These are phyloP conservation scores for Vipera ursinii DNA, from an alignment of 2,797 vertebrate species.

Conservation along the genomic window DNA sequence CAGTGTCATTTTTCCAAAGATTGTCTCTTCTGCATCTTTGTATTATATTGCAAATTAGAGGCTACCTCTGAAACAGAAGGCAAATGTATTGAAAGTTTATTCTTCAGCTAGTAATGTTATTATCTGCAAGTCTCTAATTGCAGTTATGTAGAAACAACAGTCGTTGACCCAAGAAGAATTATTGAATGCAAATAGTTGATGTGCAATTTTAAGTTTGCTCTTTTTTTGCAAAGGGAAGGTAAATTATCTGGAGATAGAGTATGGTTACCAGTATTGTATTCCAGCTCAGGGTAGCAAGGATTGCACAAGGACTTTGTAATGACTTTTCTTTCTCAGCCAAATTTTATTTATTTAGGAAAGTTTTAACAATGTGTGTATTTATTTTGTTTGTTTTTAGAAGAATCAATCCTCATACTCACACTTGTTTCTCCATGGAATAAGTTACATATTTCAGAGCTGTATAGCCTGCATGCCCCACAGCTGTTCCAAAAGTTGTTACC, in stretches of 20 bases:
- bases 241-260: not conserved
- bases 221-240: not conserved
- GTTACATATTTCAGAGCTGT: not conserved
- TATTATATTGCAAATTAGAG: not conserved
- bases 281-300: not conserved
- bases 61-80: not conserved
- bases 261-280: not conserved
- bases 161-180: not conserved
- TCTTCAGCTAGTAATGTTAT: not conserved
- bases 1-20: constrained; percentile 62
- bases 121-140: not conserved
- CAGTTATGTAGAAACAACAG: not conserved
- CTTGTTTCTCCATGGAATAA: not conserved
- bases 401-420: not conserved
- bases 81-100: not conserved
- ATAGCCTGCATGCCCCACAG: not conserved
- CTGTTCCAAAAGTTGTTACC: not conserved
- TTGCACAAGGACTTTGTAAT: not conserved
- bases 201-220: not conserved
- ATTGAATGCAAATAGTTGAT: not conserved
- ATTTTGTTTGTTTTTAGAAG: not conserved
- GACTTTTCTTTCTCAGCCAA: not conserved
- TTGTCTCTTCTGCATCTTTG: not conserved
- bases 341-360: not conserved
- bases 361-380: not conserved